Evolutionary conservation across 2,113 vertebrate genomes (phyloP).

Genomic region (Scytalopus superciliaris): DNA sequence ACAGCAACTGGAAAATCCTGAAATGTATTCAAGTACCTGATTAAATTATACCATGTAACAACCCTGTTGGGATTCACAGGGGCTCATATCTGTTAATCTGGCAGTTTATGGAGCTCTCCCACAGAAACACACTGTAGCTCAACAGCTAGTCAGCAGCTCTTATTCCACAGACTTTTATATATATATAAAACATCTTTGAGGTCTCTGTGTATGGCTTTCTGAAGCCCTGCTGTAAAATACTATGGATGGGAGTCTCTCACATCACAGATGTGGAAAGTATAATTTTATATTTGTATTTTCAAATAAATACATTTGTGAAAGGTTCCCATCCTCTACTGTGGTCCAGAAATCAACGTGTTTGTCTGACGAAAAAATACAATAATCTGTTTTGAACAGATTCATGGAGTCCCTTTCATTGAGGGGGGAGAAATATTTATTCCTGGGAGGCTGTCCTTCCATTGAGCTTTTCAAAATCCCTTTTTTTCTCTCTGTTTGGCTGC

Average conservation of each 20-base stretch:
- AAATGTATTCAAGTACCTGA: background rate
- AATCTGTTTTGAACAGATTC: constrained; percentile 92
- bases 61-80: background rate
- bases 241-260: constrained; percentile 97
- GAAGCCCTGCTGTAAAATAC: constrained; percentile 97
- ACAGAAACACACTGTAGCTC: background rate
- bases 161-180: constrained; percentile 67
- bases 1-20: background rate
- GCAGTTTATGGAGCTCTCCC: background rate
- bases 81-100: background rate
- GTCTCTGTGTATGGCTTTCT: constrained; percentile 97
- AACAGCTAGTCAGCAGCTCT: background rate
- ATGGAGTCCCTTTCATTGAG: constrained; percentile 2
- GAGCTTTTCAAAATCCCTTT: no score
- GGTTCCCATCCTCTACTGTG: constrained; percentile 99
- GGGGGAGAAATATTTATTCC: fast-evolving
- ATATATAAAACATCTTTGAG: constrained; percentile 96
- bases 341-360: constrained; percentile 99
- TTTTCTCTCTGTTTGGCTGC: no score
- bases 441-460: no score
- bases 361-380: constrained; percentile 93
- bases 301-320: constrained; percentile 99
- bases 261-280: constrained; percentile 99
- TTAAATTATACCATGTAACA: background rate
- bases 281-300: constrained; percentile 99